phyloP scores from a whole-genome alignment of 2,797 vertebrate genomes.

The Labeo calbasu region DNA sequence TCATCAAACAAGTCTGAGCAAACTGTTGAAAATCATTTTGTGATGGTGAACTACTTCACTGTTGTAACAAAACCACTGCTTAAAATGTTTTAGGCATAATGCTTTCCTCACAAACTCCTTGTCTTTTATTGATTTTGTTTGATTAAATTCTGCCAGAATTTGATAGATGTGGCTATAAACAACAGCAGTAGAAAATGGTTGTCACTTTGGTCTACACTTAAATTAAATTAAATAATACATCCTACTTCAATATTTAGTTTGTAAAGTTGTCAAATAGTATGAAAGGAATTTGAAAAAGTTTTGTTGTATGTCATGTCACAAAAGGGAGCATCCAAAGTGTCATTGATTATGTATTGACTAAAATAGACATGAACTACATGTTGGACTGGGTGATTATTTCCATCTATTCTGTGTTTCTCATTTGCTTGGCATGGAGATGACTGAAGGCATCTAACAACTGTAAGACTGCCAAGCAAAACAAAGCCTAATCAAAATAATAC shows the following conservation, averaged over 20 bases:
- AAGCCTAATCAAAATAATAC: not conserved
- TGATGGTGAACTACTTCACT: not conserved
- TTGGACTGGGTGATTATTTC: not conserved
- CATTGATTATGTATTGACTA: not conserved
- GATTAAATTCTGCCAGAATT: not conserved
- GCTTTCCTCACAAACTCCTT: not conserved
- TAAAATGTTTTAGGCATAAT: not conserved
- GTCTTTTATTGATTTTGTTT: not conserved
- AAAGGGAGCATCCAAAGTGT: not conserved
- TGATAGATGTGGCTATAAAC: not conserved
- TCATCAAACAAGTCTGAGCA: not conserved
- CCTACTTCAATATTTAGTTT: not conserved
- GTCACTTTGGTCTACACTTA: not conserved
- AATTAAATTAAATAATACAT: no score
- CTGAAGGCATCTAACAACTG: not conserved
- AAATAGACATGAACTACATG: not conserved
- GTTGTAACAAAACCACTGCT: not conserved
- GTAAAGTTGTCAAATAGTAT: not conserved
- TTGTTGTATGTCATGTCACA: not conserved
- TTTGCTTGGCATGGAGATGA: not conserved
- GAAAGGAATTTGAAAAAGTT: not conserved
- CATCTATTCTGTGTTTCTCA: not conserved
- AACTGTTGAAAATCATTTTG: not conserved
- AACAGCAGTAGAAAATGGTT: not conserved
- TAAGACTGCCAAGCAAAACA: slow-evolving; percentile 5